Percentiles rank a stretch among this genome's conserved stretches.
Conservation (phyloP, 2,797 vertebrate species). For the Gymnoscopelus microlampas region DNA sequence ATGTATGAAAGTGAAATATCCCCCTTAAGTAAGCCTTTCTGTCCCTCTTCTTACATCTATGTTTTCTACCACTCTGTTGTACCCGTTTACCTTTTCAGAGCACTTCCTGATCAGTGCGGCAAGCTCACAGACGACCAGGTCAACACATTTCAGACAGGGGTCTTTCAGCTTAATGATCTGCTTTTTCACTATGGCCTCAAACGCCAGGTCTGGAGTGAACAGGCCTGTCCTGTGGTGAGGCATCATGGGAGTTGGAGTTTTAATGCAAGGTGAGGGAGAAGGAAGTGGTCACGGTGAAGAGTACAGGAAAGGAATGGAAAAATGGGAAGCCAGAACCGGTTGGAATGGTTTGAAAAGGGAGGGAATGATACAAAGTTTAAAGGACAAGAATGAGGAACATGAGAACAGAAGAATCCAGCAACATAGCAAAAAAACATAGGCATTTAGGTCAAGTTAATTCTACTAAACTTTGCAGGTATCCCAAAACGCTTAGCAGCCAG, state of each 20-base stretch:
- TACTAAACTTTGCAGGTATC: constrained; percentile 54
- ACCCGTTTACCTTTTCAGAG: constrained; percentile 87
- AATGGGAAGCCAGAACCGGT: constrained; percentile 29
- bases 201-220: constrained; percentile 93
- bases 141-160: constrained; percentile 93
- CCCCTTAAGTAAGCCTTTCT: not conserved
- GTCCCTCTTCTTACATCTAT: too few relatives aligned
- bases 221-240: constrained; percentile 88
- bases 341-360: constrained; percentile 26
- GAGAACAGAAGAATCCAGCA: constrained; percentile 31
- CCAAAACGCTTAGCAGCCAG: not conserved
- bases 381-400: constrained; percentile 28
- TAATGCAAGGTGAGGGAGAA: constrained; percentile 48
- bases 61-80: constrained; percentile 18
- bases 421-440: constrained; percentile 36
- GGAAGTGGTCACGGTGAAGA: constrained; percentile 11
- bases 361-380: constrained; percentile 13
- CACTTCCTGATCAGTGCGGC: constrained; percentile 90
- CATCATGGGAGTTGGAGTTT: constrained; percentile 64
- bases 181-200: constrained; percentile 96
- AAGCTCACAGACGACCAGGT: constrained; percentile 92
- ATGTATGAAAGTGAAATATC: too few relatives aligned
- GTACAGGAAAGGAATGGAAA: constrained; percentile 9
- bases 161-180: constrained; percentile 94
- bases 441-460: constrained; percentile 62